Evolutionary conservation across 2,113 vertebrate species (phyloP).

Genomic region (Caracal caracal): DNA sequence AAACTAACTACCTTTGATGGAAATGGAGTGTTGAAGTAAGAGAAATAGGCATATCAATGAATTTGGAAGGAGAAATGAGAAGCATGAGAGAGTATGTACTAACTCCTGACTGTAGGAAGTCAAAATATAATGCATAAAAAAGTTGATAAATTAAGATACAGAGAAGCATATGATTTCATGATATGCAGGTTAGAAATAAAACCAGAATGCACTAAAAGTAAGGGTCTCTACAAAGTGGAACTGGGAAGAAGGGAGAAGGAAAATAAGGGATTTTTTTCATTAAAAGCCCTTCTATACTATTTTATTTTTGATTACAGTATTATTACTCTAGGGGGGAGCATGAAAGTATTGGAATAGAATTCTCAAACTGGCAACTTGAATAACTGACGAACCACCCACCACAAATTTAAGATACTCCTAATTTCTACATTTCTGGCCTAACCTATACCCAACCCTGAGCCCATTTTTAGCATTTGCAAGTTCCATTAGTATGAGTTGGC

Average conservation of each 20-base stretch:
- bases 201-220: background rate
- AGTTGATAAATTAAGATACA: background rate
- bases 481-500: background rate
- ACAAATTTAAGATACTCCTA: background rate
- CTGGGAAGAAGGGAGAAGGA: background rate
- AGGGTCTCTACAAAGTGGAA: background rate
- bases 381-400: background rate
- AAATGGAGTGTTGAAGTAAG: background rate
- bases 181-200: conserved; percentile 44
- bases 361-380: background rate
- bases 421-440: background rate
- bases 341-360: background rate
- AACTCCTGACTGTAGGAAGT: conserved; percentile 1
- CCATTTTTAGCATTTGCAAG: background rate
- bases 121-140: conserved; percentile 24
- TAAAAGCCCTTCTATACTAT: background rate
- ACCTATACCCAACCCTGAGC: background rate
- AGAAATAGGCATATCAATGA: background rate
- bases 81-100: background rate
- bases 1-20: background rate
- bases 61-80: background rate
- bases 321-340: background rate
- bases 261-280: background rate
- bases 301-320: background rate
- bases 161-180: background rate